Percentiles rank a stretch among this genome's conserved stretches.
phyloP scores from a whole-genome alignment of 2,113 vertebrate species.

The Eretmochelys imbricata region DNA sequence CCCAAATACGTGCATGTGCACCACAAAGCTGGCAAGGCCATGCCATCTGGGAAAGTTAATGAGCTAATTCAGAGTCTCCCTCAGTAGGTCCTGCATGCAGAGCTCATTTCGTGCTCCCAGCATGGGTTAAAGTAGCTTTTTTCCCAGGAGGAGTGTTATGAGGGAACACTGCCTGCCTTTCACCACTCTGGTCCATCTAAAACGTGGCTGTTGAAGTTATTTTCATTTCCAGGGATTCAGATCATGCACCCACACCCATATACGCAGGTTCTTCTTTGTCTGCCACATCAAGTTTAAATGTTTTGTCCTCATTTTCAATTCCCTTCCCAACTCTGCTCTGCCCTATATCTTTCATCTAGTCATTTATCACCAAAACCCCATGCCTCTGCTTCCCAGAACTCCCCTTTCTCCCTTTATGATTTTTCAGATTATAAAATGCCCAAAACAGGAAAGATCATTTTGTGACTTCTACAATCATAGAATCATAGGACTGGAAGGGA shows the following conservation, averaged over 20 bases:
- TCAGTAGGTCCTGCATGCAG: neutral
- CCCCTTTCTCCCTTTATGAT: neutral
- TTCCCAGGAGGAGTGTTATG: neutral
- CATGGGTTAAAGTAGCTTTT: neutral
- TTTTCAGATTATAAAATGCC: neutral
- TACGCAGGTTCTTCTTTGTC: neutral
- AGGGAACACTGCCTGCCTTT: neutral
- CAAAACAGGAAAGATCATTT: neutral
- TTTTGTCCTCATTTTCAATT: neutral
- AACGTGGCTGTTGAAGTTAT: neutral
- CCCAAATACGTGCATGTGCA: no score
- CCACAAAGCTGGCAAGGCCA: no score
- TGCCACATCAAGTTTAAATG: neutral
- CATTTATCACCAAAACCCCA: neutral
- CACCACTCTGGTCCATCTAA: neutral
- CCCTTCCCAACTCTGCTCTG: neutral
- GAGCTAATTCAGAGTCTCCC: no score
- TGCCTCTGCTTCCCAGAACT: neutral
- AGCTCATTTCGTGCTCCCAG: neutral
- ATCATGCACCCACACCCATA: neutral
- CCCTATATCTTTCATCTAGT: neutral
- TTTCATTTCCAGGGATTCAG: neutral
- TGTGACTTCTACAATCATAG: neutral
- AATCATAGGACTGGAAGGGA: no score
- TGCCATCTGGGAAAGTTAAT: no score